Evolutionary conservation across 2,113 vertebrate genomes (phyloP).

Genomic region (Podiceps cristatus): DNA sequence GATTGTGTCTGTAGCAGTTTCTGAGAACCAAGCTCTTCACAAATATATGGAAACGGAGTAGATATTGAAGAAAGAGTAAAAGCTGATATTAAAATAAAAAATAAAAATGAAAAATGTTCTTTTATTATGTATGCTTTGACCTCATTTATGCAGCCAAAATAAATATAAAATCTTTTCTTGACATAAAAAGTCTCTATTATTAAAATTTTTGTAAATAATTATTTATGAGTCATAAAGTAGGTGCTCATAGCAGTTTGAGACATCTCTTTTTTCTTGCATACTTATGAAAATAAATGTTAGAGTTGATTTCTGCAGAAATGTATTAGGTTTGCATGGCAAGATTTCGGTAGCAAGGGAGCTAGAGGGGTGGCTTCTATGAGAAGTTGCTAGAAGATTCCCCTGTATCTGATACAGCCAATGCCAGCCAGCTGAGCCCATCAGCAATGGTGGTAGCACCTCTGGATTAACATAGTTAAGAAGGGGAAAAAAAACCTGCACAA

Average conservation of each 20-base stretch:
- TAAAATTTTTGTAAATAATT: background rate
- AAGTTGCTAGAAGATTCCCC: too few species aligned
- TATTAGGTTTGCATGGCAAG: background rate
- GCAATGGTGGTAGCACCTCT: fast-evolving
- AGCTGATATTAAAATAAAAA: background rate
- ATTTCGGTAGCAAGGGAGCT: background rate
- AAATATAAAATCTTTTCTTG: background rate
- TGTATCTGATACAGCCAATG: background rate
- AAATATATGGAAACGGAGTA: background rate
- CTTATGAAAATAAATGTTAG: background rate
- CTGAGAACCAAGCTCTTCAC: background rate
- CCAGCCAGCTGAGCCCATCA: background rate
- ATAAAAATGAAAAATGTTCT: background rate
- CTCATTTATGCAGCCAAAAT: background rate
- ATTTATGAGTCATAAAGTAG: background rate
- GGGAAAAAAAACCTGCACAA: background rate
- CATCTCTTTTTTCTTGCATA: background rate
- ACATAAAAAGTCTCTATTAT: background rate
- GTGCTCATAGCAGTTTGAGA: background rate
- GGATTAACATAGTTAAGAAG: background rate
- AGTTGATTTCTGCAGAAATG: background rate
- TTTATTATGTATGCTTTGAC: background rate
- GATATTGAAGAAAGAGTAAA: background rate
- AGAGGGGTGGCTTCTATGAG: background rate
- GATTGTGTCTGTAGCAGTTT: background rate